Evolutionary conservation across 2,113 vertebrate genomes (phyloP).

Genomic region (Camelus bactrianus): DNA sequence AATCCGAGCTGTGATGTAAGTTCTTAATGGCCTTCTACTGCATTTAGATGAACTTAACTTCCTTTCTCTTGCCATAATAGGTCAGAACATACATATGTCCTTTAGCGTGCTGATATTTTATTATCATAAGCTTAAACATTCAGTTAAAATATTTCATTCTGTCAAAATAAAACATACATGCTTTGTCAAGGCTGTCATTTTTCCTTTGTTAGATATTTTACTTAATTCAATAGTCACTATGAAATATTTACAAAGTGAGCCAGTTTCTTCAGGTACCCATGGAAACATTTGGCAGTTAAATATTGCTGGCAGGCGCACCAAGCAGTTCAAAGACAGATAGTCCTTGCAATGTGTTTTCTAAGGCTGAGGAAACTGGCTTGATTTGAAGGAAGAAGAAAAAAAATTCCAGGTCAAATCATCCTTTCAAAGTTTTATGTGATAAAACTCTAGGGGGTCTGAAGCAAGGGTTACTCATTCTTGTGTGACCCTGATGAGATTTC

Average conservation of each 20-base stretch:
- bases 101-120: not conserved
- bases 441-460: not conserved
- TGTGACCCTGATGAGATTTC: not conserved
- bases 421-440: not conserved
- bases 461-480: not conserved
- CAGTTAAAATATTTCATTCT: not conserved
- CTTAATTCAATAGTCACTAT: constrained; percentile 46
- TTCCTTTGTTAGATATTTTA: constrained; percentile 34
- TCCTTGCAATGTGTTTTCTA: constrained; percentile 40
- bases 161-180: not conserved
- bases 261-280: not conserved
- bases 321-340: constrained; percentile 37
- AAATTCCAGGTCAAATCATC: constrained; percentile 20
- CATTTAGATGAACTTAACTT: not conserved
- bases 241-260: constrained; percentile 49
- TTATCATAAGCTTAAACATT: constrained; percentile 30
- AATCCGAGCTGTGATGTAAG: not conserved
- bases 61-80: not conserved
- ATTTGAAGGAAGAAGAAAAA: not conserved
- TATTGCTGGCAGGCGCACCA: not conserved
- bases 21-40: not conserved
- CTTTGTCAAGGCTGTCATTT: not conserved
- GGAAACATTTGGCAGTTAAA: constrained; percentile 35
- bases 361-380: not conserved
- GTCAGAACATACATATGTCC: not conserved